A percentile compares a stretch with the other conserved stretches of the same genome.
phyloP scores from a whole-genome alignment of 2,888 invertebrate genomes.

The Lydus trimaculatus region DNA sequence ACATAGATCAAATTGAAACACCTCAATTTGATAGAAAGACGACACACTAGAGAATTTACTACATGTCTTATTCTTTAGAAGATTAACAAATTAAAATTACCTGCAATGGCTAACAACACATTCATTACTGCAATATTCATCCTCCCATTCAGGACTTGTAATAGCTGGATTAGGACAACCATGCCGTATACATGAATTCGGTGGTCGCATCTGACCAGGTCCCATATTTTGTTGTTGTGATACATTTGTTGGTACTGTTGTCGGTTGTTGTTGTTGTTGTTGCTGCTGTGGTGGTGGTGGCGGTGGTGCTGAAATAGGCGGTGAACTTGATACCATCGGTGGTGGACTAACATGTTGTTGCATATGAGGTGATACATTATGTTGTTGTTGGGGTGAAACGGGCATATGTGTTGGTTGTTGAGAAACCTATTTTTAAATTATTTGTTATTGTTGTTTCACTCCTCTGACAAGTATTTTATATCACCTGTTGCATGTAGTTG shows the following conservation, averaged over 20 bases:
- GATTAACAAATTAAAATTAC: constrained; percentile 52
- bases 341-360: constrained; percentile 61
- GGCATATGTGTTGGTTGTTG: constrained; percentile 57
- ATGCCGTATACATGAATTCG: constrained; percentile 79
- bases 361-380: constrained; percentile 55
- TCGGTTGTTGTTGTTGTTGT: constrained; percentile 59
- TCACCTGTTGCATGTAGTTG: constrained; percentile 62
- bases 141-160: constrained; percentile 94
- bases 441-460: background rate
- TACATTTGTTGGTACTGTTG: constrained; percentile 61
- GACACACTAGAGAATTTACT: no score
- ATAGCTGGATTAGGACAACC: constrained; percentile 92
- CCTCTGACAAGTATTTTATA: background rate
- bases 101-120: constrained; percentile 97
- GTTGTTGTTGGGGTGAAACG: constrained; percentile 55
- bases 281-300: constrained; percentile 22
- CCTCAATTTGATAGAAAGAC: no score
- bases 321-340: constrained; percentile 65
- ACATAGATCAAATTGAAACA: no score
- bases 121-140: constrained; percentile 96
- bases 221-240: constrained; percentile 60
- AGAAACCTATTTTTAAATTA: constrained; percentile 40
- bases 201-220: constrained; percentile 54
- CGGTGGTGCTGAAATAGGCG: constrained; percentile 59
- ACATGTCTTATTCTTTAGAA: no score